phyloP scores from a whole-genome alignment of 2,113 vertebrate genomes.

The Phaethon lepturus region DNA sequence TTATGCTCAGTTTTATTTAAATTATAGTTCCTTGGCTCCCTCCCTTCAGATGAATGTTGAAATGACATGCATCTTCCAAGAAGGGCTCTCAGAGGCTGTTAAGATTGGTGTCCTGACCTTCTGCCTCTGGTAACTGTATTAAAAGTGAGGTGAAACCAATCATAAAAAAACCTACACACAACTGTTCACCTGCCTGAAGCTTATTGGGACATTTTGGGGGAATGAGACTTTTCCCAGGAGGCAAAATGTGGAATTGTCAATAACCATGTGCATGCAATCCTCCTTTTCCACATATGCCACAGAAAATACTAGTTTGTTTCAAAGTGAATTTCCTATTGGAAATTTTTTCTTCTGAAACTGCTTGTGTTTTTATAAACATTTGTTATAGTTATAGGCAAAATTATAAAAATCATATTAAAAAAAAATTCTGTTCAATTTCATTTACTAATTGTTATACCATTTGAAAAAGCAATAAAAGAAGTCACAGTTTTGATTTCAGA shows the following conservation, averaged over 20 bases:
- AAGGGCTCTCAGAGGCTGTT: neutral
- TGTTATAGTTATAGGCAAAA: neutral
- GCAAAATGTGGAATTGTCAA: neutral
- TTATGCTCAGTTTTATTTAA: neutral
- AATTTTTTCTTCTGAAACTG: neutral
- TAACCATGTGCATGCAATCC: neutral
- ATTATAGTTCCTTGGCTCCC: neutral
- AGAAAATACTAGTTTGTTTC: neutral
- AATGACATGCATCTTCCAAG: neutral
- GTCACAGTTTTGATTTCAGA: neutral
- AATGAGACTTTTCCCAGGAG: neutral
- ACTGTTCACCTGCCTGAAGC: neutral
- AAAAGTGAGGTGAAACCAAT: neutral
- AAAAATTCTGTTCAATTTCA: neutral
- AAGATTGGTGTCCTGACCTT: neutral
- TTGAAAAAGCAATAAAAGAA: neutral
- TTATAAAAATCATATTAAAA: neutral
- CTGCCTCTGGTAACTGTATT: neutral
- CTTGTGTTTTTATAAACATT: neutral
- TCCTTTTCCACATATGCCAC: neutral
- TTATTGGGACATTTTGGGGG: neutral
- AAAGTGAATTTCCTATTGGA: neutral
- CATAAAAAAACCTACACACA: neutral
- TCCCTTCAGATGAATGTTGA: neutral
- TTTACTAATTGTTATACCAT: neutral